These are phyloP conservation scores for Manis javanica DNA, from an alignment of 2,797 vertebrate genomes.

Conservation along the genomic window DNA sequence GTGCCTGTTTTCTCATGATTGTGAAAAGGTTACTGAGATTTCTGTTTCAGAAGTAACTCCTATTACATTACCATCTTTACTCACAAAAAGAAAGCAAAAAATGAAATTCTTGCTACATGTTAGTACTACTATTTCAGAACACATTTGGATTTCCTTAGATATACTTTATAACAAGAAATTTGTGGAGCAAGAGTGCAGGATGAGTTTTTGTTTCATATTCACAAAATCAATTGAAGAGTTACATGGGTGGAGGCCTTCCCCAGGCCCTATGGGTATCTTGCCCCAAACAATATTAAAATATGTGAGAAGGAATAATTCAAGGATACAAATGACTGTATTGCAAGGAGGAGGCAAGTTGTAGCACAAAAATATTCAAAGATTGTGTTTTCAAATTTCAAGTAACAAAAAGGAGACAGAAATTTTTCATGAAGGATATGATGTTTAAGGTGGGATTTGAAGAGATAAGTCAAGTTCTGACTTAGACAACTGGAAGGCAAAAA, in stretches of 20 bases:
- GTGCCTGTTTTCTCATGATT: not conserved
- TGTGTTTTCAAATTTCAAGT: slow-evolving; percentile 57
- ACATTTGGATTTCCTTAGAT: not conserved
- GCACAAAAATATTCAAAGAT: slow-evolving; percentile 52
- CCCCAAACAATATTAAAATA: slow-evolving; percentile 61
- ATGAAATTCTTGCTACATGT: not conserved
- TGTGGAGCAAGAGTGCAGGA: not conserved
- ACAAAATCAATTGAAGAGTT: slow-evolving; percentile 25
- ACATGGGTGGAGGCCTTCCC: not conserved
- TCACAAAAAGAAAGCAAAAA: not conserved
- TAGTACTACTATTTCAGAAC: not conserved
- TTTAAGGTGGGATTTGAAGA: slow-evolving; percentile 54
- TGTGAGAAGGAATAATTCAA: slow-evolving; percentile 50
- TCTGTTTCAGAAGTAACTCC: not conserved
- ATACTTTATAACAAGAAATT: slow-evolving; percentile 26
- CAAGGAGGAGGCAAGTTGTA: not conserved
- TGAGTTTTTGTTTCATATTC: slow-evolving; percentile 7
- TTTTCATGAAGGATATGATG: slow-evolving; percentile 34
- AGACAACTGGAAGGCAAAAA: slow-evolving; percentile 32
- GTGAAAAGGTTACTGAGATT: not conserved
- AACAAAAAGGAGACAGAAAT: not conserved
- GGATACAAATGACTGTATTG: not conserved
- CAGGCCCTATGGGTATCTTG: not conserved
- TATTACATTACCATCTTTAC: not conserved
- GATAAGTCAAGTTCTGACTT: not conserved